phyloP scores from a whole-genome alignment of 2,113 vertebrate genomes.

The Myotis davidii region DNA sequence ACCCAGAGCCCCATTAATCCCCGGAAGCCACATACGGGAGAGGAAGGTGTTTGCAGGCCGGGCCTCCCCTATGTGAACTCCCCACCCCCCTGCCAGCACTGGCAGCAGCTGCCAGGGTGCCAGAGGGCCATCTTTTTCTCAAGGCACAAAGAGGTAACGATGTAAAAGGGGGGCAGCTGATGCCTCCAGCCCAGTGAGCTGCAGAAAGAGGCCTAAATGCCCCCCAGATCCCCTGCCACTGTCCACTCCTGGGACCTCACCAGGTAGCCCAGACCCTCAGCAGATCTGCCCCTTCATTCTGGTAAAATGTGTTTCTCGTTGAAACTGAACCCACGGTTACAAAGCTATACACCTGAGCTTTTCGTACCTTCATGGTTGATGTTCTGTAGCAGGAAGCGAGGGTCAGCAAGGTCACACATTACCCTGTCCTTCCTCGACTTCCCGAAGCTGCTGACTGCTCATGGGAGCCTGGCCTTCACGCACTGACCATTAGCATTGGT shows the following conservation, averaged over 20 bases:
- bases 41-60: background rate
- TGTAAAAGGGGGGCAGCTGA: background rate
- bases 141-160: background rate
- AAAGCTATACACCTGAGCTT: background rate
- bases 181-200: background rate
- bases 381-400: background rate
- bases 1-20: background rate
- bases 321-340: background rate
- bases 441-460: background rate
- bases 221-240: rapidly evolving
- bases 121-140: background rate
- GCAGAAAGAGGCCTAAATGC: background rate
- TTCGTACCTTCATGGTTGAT: background rate
- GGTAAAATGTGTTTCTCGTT: background rate
- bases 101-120: background rate
- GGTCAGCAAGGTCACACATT: background rate
- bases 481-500: background rate
- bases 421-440: background rate
- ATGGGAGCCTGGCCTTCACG: background rate
- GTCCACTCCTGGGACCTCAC: background rate
- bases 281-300: background rate
- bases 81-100: background rate
- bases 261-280: background rate
- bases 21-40: background rate
- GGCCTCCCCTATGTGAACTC: background rate